These are phyloP conservation scores for Streblospio benedicti DNA, from an alignment of 1,140 invertebrate species.

Conservation along the genomic window DNA sequence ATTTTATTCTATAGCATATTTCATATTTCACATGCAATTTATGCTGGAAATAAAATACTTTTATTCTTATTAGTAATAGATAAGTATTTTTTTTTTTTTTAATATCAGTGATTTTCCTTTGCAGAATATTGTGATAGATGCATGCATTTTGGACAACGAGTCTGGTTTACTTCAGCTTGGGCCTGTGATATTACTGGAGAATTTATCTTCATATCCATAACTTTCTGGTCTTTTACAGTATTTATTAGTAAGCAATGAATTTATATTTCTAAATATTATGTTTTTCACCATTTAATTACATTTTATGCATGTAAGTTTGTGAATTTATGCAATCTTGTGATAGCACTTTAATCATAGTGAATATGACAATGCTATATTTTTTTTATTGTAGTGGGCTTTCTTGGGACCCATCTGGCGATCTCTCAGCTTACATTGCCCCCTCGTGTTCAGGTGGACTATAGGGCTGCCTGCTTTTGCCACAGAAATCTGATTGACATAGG, in stretches of 20 bases:
- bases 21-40: no score
- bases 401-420: constrained; percentile 71
- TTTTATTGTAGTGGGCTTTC: constrained; percentile 75
- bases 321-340: no score
- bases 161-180: constrained; percentile 73
- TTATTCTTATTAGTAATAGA: no score
- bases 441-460: constrained; percentile 82
- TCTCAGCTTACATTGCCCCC: constrained; percentile 79
- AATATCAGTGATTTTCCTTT: constrained; percentile 19
- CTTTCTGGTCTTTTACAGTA: constrained; percentile 69
- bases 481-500: constrained; percentile 90
- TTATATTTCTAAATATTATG: not conserved
- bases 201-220: constrained; percentile 58
- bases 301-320: no score
- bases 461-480: constrained; percentile 96
- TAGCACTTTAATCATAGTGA: no score
- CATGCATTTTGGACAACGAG: constrained; percentile 84
- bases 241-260: constrained; percentile 66
- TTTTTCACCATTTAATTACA: no score
- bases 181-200: constrained; percentile 91
- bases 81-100: constrained; percentile 12
- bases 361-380: no score
- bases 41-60: no score
- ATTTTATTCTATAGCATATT: no score
- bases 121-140: constrained; percentile 81